Conservation (phyloP, 1,140 invertebrate species). For the Andrena cerasifolii region DNA sequence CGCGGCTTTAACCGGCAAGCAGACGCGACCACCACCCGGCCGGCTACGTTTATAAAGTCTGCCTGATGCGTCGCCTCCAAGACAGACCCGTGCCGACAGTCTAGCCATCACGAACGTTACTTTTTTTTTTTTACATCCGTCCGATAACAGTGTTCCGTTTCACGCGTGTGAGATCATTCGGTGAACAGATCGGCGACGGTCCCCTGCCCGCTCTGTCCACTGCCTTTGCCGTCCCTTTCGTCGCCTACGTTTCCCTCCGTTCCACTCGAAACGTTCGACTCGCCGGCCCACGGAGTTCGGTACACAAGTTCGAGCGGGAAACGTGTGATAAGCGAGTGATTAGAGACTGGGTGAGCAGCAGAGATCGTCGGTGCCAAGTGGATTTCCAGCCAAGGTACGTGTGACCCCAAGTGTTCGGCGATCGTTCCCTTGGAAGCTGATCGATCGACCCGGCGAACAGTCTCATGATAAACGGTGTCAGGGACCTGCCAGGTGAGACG, state of each 20-base stretch:
- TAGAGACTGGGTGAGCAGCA: conserved; percentile 45
- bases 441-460: conserved; percentile 25
- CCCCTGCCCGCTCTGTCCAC: background rate
- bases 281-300: conserved; percentile 27
- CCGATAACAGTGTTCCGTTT: conserved; percentile 26
- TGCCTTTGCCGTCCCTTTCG: background rate
- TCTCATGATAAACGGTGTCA: conserved; percentile 39
- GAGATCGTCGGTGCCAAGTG: conserved; percentile 45
- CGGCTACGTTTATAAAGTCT: conserved; percentile 81
- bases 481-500: conserved; percentile 17
- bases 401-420: background rate
- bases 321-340: conserved; percentile 59
- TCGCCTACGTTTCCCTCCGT: background rate
- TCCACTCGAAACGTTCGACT: background rate
- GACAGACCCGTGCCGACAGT: conserved; percentile 81
- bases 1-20: conserved; percentile 66
- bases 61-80: conserved; percentile 75
- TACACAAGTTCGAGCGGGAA: conserved; percentile 9
- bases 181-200: conserved; percentile 51
- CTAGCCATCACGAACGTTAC: conserved; percentile 74
- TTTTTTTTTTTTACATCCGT: conserved; percentile 53
- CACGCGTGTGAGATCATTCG: conserved; percentile 59
- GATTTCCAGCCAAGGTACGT: conserved; percentile 62
- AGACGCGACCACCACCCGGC: conserved; percentile 64
- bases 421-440: background rate